phyloP scores from a whole-genome alignment of 2,888 invertebrate genomes.

The Oscheius sp. region DNA sequence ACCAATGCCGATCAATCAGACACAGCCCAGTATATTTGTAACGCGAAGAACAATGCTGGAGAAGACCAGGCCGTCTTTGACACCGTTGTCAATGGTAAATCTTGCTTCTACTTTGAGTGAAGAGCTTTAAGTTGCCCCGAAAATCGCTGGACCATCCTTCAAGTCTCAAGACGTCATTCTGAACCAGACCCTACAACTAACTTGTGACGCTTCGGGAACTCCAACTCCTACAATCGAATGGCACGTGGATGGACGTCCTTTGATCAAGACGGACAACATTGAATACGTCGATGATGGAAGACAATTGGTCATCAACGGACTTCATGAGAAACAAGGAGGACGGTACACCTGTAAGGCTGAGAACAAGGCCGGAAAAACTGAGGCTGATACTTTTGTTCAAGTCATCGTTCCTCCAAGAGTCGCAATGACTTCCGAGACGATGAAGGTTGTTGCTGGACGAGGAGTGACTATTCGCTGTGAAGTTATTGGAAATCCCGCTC shows the following conservation, averaged over 20 bases:
- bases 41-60: constrained; percentile 81
- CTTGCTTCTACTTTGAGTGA: not conserved
- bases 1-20: constrained; percentile 74
- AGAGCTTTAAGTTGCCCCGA: constrained; percentile 77
- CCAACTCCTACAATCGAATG: constrained; percentile 52
- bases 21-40: constrained; percentile 78
- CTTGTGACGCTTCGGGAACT: constrained; percentile 70
- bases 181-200: constrained; percentile 74
- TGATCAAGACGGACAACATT: constrained; percentile 44
- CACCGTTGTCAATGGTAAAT: constrained; percentile 75
- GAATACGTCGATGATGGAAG: constrained; percentile 40
- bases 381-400: constrained; percentile 70
- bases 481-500: constrained; percentile 73
- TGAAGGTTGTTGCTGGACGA: constrained; percentile 73
- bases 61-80: constrained; percentile 78
- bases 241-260: constrained; percentile 63
- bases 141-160: constrained; percentile 68
- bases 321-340: constrained; percentile 71
- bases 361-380: constrained; percentile 74
- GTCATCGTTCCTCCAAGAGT: constrained; percentile 67
- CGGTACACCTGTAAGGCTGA: constrained; percentile 74
- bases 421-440: constrained; percentile 53
- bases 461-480: constrained; percentile 75
- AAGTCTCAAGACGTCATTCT: constrained; percentile 72
- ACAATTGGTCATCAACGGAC: constrained; percentile 40